Conservation (phyloP, 2,113 vertebrate species). For the Charadrius vociferus region DNA sequence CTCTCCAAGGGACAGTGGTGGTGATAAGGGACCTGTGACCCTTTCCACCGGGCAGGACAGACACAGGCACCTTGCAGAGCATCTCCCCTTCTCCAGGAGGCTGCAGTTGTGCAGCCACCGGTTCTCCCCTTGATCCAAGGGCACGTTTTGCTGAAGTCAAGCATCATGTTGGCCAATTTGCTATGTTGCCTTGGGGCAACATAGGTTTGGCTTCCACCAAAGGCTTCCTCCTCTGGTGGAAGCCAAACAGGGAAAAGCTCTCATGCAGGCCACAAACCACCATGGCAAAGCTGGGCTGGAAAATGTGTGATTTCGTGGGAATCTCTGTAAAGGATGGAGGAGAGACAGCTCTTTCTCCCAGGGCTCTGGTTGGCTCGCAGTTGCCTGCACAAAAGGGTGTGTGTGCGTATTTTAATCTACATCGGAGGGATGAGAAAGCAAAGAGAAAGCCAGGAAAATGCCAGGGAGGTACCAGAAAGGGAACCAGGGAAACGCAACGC, state of each 20-base stretch:
- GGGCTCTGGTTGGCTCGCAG: neutral
- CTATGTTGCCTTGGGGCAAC: fast-evolving
- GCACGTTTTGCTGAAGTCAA: neutral
- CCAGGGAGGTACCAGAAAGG: neutral
- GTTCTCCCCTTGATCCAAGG: neutral
- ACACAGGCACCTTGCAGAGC: neutral
- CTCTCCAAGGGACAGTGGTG: neutral
- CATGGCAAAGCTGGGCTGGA: neutral
- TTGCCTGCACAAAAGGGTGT: neutral
- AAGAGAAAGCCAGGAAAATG: neutral
- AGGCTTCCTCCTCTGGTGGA: neutral
- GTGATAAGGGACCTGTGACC: neutral
- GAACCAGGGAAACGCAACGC: fast-evolving
- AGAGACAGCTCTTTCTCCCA: neutral
- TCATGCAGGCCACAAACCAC: neutral
- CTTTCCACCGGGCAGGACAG: neutral
- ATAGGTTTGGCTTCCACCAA: no score
- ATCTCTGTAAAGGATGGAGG: neutral
- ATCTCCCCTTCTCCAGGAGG: neutral
- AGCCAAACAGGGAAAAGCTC: neutral
- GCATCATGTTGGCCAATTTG: fast-evolving
- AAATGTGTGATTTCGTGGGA: neutral
- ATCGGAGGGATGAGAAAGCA: neutral
- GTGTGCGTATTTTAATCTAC: fast-evolving
- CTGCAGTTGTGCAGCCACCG: neutral